phyloP scores from a whole-genome alignment of 2,113 vertebrate genomes.

The Brachyistius frenatus region DNA sequence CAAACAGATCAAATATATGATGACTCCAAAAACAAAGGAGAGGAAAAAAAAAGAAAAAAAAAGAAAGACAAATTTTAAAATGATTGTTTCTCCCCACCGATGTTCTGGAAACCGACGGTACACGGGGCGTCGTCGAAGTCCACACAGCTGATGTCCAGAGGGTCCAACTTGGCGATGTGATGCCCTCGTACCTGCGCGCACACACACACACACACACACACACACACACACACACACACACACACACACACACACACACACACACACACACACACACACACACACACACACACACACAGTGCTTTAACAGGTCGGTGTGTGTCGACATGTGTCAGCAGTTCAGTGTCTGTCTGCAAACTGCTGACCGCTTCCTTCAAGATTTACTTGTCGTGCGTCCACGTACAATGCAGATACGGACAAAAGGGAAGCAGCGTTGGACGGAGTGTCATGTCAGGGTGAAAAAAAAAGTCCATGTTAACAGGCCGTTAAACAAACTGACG shows the following conservation, averaged over 20 bases:
- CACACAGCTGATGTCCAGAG: conserved; percentile 96
- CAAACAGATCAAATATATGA: too few species aligned
- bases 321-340: not conserved
- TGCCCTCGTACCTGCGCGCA: conserved; percentile 92
- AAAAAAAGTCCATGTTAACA: too few species aligned
- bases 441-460: too few species aligned
- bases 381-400: not conserved
- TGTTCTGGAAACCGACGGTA: conserved; percentile 89
- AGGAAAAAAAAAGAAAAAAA: conserved; percentile 2
- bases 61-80: conserved; percentile 52
- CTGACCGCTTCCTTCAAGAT: conserved; percentile 6
- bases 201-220: too few species aligned
- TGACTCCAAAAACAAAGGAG: not conserved
- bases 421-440: too few species aligned
- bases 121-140: conserved; percentile 95
- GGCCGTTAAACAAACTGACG: too few species aligned
- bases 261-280: too few species aligned
- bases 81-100: conserved; percentile 90
- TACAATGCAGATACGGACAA: not conserved
- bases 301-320: too few species aligned
- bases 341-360: not conserved
- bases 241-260: too few species aligned
- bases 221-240: too few species aligned
- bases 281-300: too few species aligned
- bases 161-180: conserved; percentile 96